Conservation (phyloP, 53 echinoderm and acorn worm species). For the Paracentrotus lividus region DNA sequence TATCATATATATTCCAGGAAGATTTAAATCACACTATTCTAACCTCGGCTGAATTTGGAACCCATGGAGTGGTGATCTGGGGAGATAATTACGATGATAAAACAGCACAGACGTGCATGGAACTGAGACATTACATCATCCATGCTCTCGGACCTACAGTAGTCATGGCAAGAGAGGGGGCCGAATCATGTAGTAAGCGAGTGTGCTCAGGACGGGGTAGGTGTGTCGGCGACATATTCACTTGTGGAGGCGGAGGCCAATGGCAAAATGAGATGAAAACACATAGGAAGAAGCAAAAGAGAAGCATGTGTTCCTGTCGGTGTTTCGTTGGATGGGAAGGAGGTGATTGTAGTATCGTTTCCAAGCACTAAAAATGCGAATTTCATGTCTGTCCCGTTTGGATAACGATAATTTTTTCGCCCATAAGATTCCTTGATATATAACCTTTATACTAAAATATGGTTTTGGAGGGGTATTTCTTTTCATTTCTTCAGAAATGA, state of each 20-base stretch:
- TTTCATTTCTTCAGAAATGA: no score
- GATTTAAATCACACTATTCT: slow-evolving; percentile 79
- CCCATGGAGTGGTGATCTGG: slow-evolving; percentile 83
- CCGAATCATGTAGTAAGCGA: slow-evolving; percentile 70
- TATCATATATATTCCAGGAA: slow-evolving; percentile 55
- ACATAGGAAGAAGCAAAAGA: no score
- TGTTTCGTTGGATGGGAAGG: slow-evolving; percentile 53
- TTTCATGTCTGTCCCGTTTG: no score
- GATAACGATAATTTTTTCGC: no score
- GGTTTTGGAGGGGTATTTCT: no score
- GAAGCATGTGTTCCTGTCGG: slow-evolving; percentile 2
- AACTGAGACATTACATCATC: slow-evolving; percentile 72
- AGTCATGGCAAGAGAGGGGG: slow-evolving; percentile 64
- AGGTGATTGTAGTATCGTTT: slow-evolving; percentile 3
- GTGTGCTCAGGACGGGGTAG: slow-evolving; percentile 82
- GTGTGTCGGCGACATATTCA: slow-evolving; percentile 78
- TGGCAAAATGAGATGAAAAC: not conserved
- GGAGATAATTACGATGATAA: slow-evolving; percentile 80
- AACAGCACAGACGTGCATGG: slow-evolving; percentile 60
- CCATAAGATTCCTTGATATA: no score
- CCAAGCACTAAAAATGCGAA: not conserved
- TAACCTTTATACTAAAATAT: no score
- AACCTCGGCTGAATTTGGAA: slow-evolving; percentile 77
- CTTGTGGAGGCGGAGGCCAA: slow-evolving; percentile 42
- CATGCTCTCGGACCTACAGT: slow-evolving; percentile 78